Base-by-base conservation (phyloP, 2,888 invertebrate species). In the Yponomeuta evonymella region DNA sequence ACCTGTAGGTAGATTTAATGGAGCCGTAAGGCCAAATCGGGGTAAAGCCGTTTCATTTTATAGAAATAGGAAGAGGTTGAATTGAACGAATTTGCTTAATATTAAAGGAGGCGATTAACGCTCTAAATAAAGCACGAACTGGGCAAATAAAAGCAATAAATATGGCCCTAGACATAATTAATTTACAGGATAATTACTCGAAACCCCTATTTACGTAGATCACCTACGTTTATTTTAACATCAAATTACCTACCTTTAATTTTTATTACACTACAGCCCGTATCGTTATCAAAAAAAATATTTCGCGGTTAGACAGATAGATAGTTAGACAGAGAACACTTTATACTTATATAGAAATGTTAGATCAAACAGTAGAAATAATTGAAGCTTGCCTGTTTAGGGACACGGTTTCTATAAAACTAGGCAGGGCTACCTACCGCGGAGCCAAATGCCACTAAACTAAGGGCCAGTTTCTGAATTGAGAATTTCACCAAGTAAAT, bases 301-400 rank as follows among this genome's bases (percentile, higher is more conserved):
- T 36, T 43, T 29, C 33, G 65, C 30, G 11, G 33, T 30, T 29
- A 65, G 65, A 29, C 8, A 9, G 23, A 23, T 23, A 23, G 23
- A 23, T 23, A 23, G 23, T 23, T 23, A 23, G 23, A 23, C 23
- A 23, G 23, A 23, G 23, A 23, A 23, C 23, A 23, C 23, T 23
- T 23, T 23, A 23, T 23, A 23, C 23, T 23, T 23, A 23, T 23
- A 23, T 23, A 23, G 23, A 23, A 23, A 23, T 23, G 0, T 23
- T 23, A 23, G 23, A 23, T 23, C 5, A 36, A 36, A 36, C 2
- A 11, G 64, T 23, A 33, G 64, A 64, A 10, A n/a, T 29, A 64
- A 64, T 64, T 64, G 64, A 29, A 65, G 65, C 33, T 65, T 65
- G 33, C 30, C 65, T 65, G 65, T 6, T 33, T 23, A 62, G 15